Conservation (phyloP, 2,888 invertebrate species). For the Cynaeus angustus region DNA sequence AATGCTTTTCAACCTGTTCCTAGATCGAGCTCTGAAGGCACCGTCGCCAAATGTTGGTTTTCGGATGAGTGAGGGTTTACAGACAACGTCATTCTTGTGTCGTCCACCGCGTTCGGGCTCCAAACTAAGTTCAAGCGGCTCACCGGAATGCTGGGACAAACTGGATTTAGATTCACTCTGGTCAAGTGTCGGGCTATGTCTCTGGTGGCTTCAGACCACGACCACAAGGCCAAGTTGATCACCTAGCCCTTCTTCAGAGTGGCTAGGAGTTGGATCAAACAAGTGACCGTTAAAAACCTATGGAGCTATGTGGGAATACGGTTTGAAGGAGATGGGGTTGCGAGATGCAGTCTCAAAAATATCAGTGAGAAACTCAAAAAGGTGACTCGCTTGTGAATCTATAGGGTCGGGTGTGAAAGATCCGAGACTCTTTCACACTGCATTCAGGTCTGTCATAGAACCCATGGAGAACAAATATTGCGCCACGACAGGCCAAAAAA, state of each 20-base stretch:
- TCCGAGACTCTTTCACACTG: slow-evolving; percentile 12
- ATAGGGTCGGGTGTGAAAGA: slow-evolving; percentile 4
- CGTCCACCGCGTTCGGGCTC: slow-evolving; percentile 3
- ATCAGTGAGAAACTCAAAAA: not conserved
- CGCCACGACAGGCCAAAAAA: slow-evolving; percentile 15
- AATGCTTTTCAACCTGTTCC: slow-evolving; percentile 18
- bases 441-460: slow-evolving; percentile 25
- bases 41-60: slow-evolving; percentile 3
- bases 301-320: slow-evolving; percentile 1
- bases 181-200: slow-evolving; percentile 6
- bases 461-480: slow-evolving; percentile 6
- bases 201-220: slow-evolving; percentile 4
- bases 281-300: not conserved
- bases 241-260: not conserved
- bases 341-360: not conserved
- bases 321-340: not conserved
- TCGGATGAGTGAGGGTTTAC: not conserved
- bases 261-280: not conserved
- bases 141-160: not conserved
- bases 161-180: not conserved
- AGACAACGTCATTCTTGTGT: slow-evolving; percentile 1
- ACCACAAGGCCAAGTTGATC: slow-evolving; percentile 15
- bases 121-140: slow-evolving; percentile 5
- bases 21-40: slow-evolving; percentile 12
- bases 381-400: slow-evolving; percentile 5